Conservation (phyloP, 2,888 invertebrate genomes). For the Campoletis raptor region DNA sequence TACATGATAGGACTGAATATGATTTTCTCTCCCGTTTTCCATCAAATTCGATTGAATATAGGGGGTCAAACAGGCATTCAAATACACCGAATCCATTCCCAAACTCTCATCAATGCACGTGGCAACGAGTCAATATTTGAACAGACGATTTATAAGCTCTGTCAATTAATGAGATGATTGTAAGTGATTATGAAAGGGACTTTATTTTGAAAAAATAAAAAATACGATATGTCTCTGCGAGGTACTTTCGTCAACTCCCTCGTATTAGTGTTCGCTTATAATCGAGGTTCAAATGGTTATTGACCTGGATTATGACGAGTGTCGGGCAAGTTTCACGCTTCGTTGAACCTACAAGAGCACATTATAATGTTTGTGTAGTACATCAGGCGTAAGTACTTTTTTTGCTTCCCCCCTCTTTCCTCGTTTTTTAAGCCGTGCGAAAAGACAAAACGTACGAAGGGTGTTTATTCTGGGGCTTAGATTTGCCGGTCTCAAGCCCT, state of each 20-base stretch:
- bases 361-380: constrained; percentile 41
- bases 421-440: constrained; percentile 32
- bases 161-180: constrained; percentile 12
- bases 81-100: constrained; percentile 9
- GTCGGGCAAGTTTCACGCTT: constrained; percentile 41
- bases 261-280: constrained; percentile 2
- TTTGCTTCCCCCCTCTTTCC: constrained; percentile 8
- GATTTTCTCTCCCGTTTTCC: constrained; percentile 46
- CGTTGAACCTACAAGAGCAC: constrained; percentile 42
- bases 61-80: constrained; percentile 26
- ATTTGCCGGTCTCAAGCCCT: constrained; percentile 34
- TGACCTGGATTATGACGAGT: constrained; percentile 42
- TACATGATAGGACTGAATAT: constrained; percentile 18
- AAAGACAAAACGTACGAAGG: constrained; percentile 40
- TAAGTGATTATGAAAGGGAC: neutral
- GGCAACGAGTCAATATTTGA: constrained; percentile 7
- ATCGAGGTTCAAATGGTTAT: constrained; percentile 53
- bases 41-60: constrained; percentile 45
- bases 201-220: neutral
- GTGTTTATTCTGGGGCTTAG: constrained; percentile 33
- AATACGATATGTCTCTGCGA: neutral
- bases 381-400: constrained; percentile 31
- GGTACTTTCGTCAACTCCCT: neutral
- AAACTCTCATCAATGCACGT: constrained; percentile 3
- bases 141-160: constrained; percentile 3